Evolutionary conservation across 2,113 vertebrate species (phyloP).

Genomic region (Crotalus viridis): DNA sequence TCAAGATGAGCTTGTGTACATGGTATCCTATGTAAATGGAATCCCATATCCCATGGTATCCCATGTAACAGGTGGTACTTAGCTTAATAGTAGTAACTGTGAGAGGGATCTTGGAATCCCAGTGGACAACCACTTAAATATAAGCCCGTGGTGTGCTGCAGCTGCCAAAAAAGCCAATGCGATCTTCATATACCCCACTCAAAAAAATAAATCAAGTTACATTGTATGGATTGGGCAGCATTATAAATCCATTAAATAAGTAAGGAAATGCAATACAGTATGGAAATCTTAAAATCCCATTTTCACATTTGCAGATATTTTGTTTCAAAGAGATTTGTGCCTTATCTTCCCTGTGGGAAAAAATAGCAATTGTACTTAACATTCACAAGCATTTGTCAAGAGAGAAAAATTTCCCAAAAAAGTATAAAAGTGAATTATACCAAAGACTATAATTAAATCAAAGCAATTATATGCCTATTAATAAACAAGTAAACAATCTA

Average conservation of each 20-base stretch:
- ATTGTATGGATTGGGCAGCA: neutral
- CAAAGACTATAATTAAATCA: conserved; percentile 6
- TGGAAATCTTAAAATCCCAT: neutral
- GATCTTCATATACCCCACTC: neutral
- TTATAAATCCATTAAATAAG: neutral
- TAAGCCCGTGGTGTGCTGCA: neutral
- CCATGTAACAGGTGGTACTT: neutral
- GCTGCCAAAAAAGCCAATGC: neutral
- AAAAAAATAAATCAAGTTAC: neutral
- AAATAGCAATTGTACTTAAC: neutral
- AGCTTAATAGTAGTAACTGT: neutral
- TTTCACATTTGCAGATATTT: neutral
- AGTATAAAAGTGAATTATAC: neutral
- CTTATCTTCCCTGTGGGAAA: neutral
- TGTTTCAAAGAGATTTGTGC: neutral
- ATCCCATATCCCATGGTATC: neutral
- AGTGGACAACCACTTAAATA: neutral
- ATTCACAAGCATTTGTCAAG: neutral
- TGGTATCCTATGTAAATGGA: neutral
- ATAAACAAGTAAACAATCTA: neutral
- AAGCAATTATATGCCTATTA: neutral
- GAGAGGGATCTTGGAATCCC: neutral
- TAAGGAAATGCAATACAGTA: neutral
- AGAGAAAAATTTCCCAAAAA: neutral
- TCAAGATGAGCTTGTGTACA: neutral